phyloP scores from a whole-genome alignment of 1,140 invertebrate species.

The Vanessa tameamea region DNA sequence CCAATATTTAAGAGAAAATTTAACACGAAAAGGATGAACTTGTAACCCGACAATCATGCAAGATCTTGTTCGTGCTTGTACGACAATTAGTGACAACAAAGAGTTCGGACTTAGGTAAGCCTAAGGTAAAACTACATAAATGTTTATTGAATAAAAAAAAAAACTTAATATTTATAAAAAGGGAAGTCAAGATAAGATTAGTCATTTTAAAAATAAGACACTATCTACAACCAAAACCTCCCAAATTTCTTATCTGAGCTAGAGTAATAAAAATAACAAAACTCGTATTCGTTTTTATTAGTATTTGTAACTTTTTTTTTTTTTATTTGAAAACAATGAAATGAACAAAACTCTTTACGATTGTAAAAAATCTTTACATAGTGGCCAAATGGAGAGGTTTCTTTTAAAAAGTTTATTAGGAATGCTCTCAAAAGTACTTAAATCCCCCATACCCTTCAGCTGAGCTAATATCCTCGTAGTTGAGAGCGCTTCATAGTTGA shows the following conservation, averaged over 20 bases:
- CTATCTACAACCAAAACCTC: too few species aligned
- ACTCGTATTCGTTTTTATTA: background rate
- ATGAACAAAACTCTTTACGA: constrained; percentile 5
- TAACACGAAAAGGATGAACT: constrained; percentile 36
- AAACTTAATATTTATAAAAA: background rate
- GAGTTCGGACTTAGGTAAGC: background rate
- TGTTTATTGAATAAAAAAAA: background rate
- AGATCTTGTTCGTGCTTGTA: constrained; percentile 36
- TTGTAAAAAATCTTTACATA: constrained; percentile 14
- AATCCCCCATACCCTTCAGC: constrained; percentile 14
- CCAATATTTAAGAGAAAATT: constrained; percentile 20
- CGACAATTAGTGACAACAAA: constrained; percentile 20
- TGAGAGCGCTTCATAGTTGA: constrained; percentile 28
- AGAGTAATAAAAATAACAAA: too few species aligned
- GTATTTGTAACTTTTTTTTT: background rate
- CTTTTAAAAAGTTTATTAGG: constrained; percentile 37
- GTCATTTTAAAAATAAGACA: background rate
- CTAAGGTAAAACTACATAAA: background rate
- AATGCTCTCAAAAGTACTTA: constrained; percentile 24
- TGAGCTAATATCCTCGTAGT: constrained; percentile 35
- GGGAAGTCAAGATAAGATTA: background rate
- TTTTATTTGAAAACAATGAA: constrained; percentile 14
- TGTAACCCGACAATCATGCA: constrained; percentile 40
- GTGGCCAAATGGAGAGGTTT: constrained; percentile 28
- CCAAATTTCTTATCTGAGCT: too few species aligned